A percentile compares a stretch with the other conserved stretches of the same genome.
Evolutionary conservation across 2,113 vertebrate genomes (phyloP).

Genomic region (Grammomys surdaster): DNA sequence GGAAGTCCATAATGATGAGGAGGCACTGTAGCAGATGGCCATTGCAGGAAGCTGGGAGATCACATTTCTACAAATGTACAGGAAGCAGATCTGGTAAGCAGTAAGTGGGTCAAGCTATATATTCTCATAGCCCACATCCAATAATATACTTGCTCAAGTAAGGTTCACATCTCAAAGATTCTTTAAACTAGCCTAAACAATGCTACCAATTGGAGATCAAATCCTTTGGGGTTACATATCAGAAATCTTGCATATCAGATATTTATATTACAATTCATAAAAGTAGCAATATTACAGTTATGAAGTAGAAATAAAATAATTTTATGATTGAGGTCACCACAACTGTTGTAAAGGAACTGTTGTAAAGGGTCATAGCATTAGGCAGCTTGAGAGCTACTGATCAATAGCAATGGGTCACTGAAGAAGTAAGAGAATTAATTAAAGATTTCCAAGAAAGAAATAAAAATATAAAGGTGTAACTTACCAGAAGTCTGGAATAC

Average conservation of each 20-base stretch:
- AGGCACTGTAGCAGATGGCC: neutral
- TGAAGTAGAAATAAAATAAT: neutral
- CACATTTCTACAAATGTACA: neutral
- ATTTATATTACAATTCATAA: neutral
- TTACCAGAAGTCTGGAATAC: neutral
- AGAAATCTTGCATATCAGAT: neutral
- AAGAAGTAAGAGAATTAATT: neutral
- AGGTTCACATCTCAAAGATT: neutral
- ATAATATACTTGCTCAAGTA: neutral
- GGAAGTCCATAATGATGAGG: neutral
- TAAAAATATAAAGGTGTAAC: neutral
- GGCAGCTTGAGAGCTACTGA: neutral
- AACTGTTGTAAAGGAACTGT: neutral
- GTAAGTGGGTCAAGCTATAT: neutral
- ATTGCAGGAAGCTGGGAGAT: neutral
- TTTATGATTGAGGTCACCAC: neutral
- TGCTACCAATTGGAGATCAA: neutral
- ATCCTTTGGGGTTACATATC: neutral
- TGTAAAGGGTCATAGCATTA: neutral
- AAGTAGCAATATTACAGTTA: neutral
- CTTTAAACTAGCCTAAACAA: neutral
- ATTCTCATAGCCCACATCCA: neutral
- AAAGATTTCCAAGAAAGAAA: neutral
- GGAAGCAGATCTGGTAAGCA: neutral
- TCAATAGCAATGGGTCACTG: neutral